Percentiles rank a stretch among this genome's conserved stretches.
These are phyloP conservation scores for Mustela lutreola DNA, from an alignment of 2,113 vertebrate genomes.

Conservation along the genomic window DNA sequence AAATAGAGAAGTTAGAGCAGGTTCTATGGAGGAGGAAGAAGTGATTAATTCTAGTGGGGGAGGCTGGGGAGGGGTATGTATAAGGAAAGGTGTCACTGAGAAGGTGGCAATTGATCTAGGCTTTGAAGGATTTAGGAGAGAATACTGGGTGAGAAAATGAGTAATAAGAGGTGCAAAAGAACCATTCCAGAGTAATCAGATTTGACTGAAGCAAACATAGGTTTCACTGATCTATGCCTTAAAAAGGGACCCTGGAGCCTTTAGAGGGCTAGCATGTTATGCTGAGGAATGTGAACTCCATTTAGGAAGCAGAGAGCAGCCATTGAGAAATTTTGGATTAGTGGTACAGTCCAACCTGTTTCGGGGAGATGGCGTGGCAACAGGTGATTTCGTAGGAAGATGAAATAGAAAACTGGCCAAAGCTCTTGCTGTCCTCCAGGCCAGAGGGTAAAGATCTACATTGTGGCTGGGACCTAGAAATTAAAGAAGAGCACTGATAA, in stretches of 20 bases:
- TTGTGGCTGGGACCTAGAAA: not conserved
- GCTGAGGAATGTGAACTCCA: not conserved
- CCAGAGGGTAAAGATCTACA: not conserved
- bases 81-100: not conserved
- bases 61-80: not conserved
- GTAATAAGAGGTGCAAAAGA: not conserved
- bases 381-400: not conserved
- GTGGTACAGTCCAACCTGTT: not conserved
- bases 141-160: conserved; percentile 3
- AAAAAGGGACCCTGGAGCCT: not conserved
- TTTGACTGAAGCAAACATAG: not conserved
- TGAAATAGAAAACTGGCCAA: not conserved
- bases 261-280: not conserved
- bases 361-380: not conserved
- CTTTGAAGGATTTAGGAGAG: not conserved
- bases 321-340: not conserved
- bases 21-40: not conserved
- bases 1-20: not conserved
- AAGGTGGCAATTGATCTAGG: conserved; percentile 26
- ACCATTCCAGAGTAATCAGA: not conserved
- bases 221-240: not conserved
- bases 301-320: not conserved
- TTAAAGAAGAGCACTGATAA: not conserved
- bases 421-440: not conserved
- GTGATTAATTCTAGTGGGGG: not conserved